Base-by-base conservation (phyloP, 2,797 vertebrate species). In the Triplophysa yarkandensis region DNA sequence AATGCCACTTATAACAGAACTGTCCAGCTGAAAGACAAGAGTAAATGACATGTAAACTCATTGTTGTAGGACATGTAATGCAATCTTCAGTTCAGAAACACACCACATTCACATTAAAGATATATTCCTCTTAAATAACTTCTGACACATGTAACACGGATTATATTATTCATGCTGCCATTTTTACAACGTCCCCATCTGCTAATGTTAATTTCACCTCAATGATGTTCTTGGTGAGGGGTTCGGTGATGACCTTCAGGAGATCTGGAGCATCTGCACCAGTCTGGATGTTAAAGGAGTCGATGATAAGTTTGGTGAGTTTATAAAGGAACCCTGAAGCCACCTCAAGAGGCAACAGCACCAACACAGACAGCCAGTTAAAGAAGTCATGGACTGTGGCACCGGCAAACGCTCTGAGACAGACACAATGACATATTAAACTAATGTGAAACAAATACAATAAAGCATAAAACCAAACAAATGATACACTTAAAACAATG, bases 361-460 rank as follows among this genome's bases (percentile, higher is more conserved):
- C 70, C 54, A 99, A 78, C 62, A 99, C 97, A 0, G 97, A 97
- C 0, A 99, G 92, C 95, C 96, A 99, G 90, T 99, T 99, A 84
- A 99, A 99, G 87, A 98, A 99, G 87, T 99, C 98, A 0, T 99
- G 96, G 30, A 99, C 94, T 0, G 96, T 99, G 6, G 97, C 98
- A 0, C 94, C 98, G 0, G 94, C 97, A 76, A 99, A 99, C 0
- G 98, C 98, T 83, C 98, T 99, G 54, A 0, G 61, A 34, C 14
- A 19, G 4, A 55, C 48, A 50, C 48, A 34, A n/a, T 50, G 44
- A 46, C 43, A 46, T 2, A 16, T 19, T 46, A 1, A 44, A n/a
- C 4, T 44, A 1, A 44, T 46, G 44, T 46, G n/a, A 8, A 46
- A 46, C 8, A 39, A 9, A 5, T 21, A n/a, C n/a, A 44, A 36